Evolutionary conservation across 2,888 invertebrate species (phyloP).

Genomic region (Aromia moschata): DNA sequence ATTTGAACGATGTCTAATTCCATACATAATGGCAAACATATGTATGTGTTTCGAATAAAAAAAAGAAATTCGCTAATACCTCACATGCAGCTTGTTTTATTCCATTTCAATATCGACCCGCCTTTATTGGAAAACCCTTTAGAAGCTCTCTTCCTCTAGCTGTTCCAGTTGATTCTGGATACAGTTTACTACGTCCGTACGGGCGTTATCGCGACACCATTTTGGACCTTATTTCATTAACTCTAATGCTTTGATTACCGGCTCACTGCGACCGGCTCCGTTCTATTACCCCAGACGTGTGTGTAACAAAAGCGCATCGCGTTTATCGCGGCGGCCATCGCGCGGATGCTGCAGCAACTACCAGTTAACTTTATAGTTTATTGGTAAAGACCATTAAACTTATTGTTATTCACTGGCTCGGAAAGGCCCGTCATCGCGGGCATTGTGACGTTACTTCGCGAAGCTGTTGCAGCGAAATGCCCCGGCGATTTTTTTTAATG

Average conservation of each 20-base stretch:
- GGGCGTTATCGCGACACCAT: no score
- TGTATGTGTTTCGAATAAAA: no score
- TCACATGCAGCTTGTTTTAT: no score
- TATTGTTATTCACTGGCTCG: conserved; percentile 35
- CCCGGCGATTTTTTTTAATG: neutral
- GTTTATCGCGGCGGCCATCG: conserved; percentile 11
- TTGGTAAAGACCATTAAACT: conserved; percentile 29
- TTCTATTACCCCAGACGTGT: neutral
- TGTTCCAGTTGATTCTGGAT: no score
- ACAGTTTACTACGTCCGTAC: no score
- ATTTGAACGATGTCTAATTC: no score
- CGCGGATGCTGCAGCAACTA: conserved; percentile 5
- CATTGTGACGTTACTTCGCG: conserved; percentile 18
- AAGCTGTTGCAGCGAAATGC: neutral
- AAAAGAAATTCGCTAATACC: no score
- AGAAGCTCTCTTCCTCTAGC: no score
- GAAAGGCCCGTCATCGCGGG: conserved; percentile 29
- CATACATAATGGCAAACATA: no score
- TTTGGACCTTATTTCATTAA: conserved; percentile 46
- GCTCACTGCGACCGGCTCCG: conserved; percentile 17
- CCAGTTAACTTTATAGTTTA: conserved; percentile 18
- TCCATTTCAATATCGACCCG: no score
- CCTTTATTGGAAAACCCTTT: no score
- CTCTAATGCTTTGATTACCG: conserved; percentile 43
- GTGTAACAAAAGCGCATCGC: conserved; percentile 4